A percentile compares a stretch with the other conserved stretches of the same genome.
These are phyloP conservation scores for Barbus barbus DNA, from an alignment of 2,113 vertebrate genomes.

Conservation along the genomic window DNA sequence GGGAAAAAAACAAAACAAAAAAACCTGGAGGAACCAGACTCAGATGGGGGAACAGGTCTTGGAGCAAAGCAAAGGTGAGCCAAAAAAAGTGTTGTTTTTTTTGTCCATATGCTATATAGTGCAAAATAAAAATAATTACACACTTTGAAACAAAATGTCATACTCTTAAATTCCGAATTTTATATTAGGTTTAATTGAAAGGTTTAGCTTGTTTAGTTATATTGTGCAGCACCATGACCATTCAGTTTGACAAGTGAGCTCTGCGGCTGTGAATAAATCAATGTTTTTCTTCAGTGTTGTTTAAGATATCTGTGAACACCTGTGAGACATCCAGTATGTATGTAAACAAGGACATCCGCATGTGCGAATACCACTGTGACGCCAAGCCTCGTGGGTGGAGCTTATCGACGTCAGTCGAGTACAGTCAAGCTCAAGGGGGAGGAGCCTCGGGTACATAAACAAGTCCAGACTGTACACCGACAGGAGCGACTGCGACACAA, in stretches of 20 bases:
- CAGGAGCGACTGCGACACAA: not conserved
- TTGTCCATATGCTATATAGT: too few relatives aligned
- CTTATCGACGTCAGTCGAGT: constrained; percentile 43
- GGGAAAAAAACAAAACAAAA: too few relatives aligned
- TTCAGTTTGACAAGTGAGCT: not conserved
- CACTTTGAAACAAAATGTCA: not conserved
- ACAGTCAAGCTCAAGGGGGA: constrained; percentile 5
- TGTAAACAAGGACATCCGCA: constrained; percentile 13
- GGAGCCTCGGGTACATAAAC: constrained; percentile 62
- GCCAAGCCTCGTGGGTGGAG: constrained; percentile 22
- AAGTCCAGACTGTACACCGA: constrained; percentile 49
- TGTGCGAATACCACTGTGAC: not conserved
- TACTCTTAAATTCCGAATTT: too few relatives aligned
- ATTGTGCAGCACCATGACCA: not conserved
- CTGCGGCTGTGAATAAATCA: not conserved
- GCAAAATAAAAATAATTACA: too few relatives aligned
- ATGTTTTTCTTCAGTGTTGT: not conserved
- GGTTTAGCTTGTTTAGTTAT: too few relatives aligned
- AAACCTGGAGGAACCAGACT: too few relatives aligned
- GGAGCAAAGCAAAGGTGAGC: too few relatives aligned
- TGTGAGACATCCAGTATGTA: not conserved
- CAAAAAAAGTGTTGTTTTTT: too few relatives aligned
- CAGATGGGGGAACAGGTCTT: too few relatives aligned
- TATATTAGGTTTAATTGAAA: too few relatives aligned
- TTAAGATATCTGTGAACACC: not conserved